phyloP scores from a whole-genome alignment of 2,888 invertebrate species.

The Thelaira solivaga region DNA sequence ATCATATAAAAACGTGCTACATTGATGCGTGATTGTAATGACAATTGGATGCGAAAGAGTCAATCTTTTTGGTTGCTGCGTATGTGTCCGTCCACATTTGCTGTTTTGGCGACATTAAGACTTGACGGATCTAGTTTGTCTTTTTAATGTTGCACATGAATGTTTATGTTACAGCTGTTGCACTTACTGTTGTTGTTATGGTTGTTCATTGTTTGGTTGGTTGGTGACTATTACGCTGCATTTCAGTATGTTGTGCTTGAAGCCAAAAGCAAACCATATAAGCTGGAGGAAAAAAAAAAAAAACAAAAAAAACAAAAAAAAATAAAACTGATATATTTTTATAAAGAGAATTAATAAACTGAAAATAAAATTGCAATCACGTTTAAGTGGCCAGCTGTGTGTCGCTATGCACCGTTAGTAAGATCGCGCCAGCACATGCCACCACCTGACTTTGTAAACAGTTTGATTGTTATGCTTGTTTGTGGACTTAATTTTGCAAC shows the following conservation, averaged over 20 bases:
- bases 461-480: conserved; percentile 51
- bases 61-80: conserved; percentile 38
- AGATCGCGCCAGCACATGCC: conserved; percentile 62
- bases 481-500: conserved; percentile 40
- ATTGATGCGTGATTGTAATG: conserved; percentile 76
- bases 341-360: conserved; percentile 43
- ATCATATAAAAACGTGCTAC: conserved; percentile 76
- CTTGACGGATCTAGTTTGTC: conserved; percentile 59
- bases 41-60: conserved; percentile 65
- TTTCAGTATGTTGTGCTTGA: conserved; percentile 20
- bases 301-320: too few species aligned
- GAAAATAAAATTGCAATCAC: conserved; percentile 62
- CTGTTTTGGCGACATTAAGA: conserved; percentile 58
- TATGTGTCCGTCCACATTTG: conserved; percentile 28
- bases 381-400: conserved; percentile 61
- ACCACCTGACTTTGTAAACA: conserved; percentile 58
- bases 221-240: conserved; percentile 20
- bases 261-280: conserved; percentile 39
- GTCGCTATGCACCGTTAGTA: conserved; percentile 63
- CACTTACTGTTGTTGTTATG: neutral
- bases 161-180: conserved; percentile 44
- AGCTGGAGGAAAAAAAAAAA: neutral
- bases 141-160: conserved; percentile 41
- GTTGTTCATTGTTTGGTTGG: neutral
- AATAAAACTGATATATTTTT: too few species aligned